Percentiles rank a stretch among this genome's conserved stretches.
These are phyloP conservation scores for Chloropsis hardwickii DNA, from an alignment of 2,113 vertebrate genomes.

Conservation along the genomic window DNA sequence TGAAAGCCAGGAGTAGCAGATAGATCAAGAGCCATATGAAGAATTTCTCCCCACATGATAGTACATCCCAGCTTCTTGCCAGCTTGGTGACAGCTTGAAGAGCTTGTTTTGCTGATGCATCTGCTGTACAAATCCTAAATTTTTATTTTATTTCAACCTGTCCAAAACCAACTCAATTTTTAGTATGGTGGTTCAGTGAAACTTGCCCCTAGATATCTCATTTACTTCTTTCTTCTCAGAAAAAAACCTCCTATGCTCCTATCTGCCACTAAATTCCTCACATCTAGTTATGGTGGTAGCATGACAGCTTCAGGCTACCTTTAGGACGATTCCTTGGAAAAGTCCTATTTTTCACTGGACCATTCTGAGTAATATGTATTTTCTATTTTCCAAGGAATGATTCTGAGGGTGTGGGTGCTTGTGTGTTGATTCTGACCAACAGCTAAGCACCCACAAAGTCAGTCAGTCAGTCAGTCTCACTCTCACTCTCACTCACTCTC, in stretches of 20 bases:
- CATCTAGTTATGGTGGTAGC: background rate
- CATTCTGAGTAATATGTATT: background rate
- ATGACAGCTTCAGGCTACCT: background rate
- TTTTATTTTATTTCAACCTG: background rate
- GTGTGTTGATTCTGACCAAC: background rate
- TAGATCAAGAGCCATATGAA: background rate
- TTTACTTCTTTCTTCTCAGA: background rate
- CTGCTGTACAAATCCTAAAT: background rate
- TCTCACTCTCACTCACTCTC: background rate
- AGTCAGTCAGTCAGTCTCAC: background rate
- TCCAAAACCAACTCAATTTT: background rate
- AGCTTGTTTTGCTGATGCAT: background rate
- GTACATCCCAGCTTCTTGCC: background rate
- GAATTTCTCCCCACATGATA: background rate
- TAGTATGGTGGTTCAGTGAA: background rate
- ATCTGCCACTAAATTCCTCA: background rate
- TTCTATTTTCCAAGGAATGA: background rate
- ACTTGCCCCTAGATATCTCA: background rate
- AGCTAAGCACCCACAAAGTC: background rate
- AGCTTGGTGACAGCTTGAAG: background rate
- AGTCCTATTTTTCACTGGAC: background rate
- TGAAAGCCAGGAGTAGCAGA: background rate
- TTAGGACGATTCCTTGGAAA: background rate
- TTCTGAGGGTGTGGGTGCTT: background rate
- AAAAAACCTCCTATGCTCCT: background rate